phyloP scores from a whole-genome alignment of 2,113 vertebrate species.

The Bos indicus region DNA sequence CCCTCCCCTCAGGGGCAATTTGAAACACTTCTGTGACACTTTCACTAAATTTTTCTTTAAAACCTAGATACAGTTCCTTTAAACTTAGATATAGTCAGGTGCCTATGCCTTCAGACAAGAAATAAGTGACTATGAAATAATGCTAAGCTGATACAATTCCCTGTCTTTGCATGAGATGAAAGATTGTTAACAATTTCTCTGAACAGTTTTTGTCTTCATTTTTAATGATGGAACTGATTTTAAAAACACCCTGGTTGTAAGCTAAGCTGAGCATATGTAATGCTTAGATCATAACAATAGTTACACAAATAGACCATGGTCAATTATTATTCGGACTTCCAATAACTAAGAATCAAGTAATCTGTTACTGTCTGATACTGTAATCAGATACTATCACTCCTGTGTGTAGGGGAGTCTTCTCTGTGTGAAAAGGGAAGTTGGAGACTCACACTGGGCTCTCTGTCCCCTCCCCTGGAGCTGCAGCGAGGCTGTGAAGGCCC shows the following conservation, averaged over 20 bases:
- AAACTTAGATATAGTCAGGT: neutral
- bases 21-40: neutral
- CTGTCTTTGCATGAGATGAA: neutral
- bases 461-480: neutral
- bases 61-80: neutral
- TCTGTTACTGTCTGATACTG: too few relatives aligned
- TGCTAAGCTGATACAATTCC: neutral
- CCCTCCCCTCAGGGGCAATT: neutral
- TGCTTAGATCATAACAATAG: conserved; percentile 35
- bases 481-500: neutral
- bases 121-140: neutral
- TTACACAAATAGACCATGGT: neutral
- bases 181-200: neutral
- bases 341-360: neutral
- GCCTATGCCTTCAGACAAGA: neutral
- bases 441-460: neutral
- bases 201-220: neutral
- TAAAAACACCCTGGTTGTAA: neutral
- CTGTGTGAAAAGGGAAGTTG: accelerated
- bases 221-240: conserved; percentile 10
- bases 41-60: neutral
- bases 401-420: accelerated
- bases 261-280: conserved; percentile 43
- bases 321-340: neutral
- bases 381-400: neutral